Conservation (phyloP, 2,113 vertebrate genomes). For the Grallaria varia region DNA sequence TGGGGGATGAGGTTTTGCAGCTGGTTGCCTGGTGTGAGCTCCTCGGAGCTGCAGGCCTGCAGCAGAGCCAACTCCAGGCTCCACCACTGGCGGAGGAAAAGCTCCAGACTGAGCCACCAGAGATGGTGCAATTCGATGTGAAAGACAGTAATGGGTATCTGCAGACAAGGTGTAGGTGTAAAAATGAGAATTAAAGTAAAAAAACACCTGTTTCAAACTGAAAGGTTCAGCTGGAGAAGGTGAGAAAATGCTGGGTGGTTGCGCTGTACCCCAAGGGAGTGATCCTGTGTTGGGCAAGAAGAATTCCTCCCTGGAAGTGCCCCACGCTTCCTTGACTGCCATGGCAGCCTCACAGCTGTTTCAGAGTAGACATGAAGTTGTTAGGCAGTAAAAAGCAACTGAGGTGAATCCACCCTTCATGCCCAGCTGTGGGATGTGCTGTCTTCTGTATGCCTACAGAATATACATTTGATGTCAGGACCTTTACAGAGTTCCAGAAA, state of each 20-base stretch:
- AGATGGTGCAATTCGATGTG: rapidly evolving
- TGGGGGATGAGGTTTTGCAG: constrained; percentile 7
- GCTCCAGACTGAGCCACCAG: neutral
- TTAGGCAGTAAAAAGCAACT: neutral
- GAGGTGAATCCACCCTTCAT: neutral
- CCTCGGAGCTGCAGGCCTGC: neutral
- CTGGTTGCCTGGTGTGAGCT: neutral
- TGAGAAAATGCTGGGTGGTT: neutral
- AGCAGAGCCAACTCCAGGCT: neutral
- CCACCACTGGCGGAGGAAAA: neutral
- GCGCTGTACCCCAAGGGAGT: neutral
- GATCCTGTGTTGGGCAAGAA: rapidly evolving
- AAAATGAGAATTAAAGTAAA: neutral
- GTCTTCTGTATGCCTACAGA: neutral
- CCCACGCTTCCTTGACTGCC: neutral
- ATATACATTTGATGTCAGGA: neutral
- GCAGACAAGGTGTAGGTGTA: neutral
- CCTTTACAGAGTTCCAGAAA: neutral
- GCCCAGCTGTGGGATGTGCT: neutral
- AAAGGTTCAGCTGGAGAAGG: neutral
- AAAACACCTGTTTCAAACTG: neutral
- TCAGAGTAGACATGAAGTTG: neutral
- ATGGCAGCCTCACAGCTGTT: neutral
- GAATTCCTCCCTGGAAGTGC: neutral
- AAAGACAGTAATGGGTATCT: neutral